Base-by-base conservation (phyloP, 2,113 vertebrate species). In the Engystomops pustulosus region DNA sequence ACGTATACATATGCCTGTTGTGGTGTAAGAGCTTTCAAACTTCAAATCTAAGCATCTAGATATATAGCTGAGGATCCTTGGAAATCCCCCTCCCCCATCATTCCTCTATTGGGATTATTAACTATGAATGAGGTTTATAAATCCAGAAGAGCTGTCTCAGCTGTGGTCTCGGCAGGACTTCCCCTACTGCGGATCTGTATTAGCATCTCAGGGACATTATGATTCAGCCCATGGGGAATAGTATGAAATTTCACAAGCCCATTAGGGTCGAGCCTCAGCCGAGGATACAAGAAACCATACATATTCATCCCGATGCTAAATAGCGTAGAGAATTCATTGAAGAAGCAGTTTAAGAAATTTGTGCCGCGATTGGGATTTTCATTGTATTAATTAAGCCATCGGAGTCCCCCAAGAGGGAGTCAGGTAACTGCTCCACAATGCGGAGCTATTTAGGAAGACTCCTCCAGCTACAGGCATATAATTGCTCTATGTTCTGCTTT, bases 111-210 rank as follows among this genome's bases (percentile, higher is more conserved):
- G 41, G 8, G 32, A 41, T 71, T 55, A 81, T 81, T 81, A 70
- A 81, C 27, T 70, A 81, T 81, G 79, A 70, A 81, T 81, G 79
- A 71, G 45, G 65, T 53, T 81, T 70, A 55, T 41, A 71, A 55
- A 53, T 27, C 32, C 17, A 41, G 45, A 44, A 70, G 30, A 38
- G 15, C 45, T 10, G 20, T 36, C 44, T 34, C 79, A 70, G 65
- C 47, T 38, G 65, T 55, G 8, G 47, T 53, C 79, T 55, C 79
- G 12, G 79, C 79, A 71, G 79, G 79, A 68, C 45, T 7, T 81
- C 79, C 34, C 38, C 47, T 41, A 6, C 67, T 70, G n/a, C 11
- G 12, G 79, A 41, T 81, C 70, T 81, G 38, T 69, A 65, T 32
- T 30, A 67, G 41, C 9, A 18, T 65, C 60, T 45, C 60, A 41